A percentile compares a stretch with the other conserved stretches of the same genome.
Conservation (phyloP, 2,113 vertebrate genomes). For the Aspiorhynchus laticeps region DNA sequence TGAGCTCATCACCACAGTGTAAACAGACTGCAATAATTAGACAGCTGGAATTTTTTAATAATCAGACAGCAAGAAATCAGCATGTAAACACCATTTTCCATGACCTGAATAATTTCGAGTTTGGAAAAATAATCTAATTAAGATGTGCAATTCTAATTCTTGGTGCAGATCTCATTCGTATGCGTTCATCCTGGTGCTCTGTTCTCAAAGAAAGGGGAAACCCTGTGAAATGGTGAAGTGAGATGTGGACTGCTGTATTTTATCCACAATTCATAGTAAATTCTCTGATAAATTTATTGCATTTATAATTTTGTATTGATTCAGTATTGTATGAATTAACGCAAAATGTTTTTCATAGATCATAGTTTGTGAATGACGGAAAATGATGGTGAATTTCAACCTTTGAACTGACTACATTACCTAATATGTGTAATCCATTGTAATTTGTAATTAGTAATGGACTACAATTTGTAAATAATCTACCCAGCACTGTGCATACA, state of each 20-base stretch:
- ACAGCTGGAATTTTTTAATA: slow-evolving; percentile 14
- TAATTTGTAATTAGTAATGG: too few species aligned
- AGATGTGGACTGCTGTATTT: not conserved
- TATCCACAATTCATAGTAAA: not conserved
- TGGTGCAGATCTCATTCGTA: not conserved
- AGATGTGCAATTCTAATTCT: not conserved
- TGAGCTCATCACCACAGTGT: slow-evolving; percentile 26
- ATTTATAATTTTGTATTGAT: not conserved
- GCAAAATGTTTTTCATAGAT: not conserved
- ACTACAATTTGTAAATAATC: not conserved
- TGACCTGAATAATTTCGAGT: not conserved
- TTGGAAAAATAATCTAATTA: slow-evolving; percentile 23
- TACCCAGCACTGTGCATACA: too few species aligned
- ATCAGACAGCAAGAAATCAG: slow-evolving; percentile 8
- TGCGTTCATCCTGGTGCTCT: not conserved
- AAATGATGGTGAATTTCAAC: not conserved
- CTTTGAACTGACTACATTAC: not conserved
- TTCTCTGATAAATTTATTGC: not conserved
- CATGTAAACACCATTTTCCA: slow-evolving; percentile 24
- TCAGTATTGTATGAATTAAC: not conserved
- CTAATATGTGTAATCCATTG: not conserved
- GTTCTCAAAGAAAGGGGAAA: not conserved
- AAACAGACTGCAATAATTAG: slow-evolving; percentile 30
- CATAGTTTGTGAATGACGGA: not conserved
- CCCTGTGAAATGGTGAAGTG: not conserved